phyloP scores from a whole-genome alignment of 2,113 vertebrate species.

The Patagioenas fasciata region DNA sequence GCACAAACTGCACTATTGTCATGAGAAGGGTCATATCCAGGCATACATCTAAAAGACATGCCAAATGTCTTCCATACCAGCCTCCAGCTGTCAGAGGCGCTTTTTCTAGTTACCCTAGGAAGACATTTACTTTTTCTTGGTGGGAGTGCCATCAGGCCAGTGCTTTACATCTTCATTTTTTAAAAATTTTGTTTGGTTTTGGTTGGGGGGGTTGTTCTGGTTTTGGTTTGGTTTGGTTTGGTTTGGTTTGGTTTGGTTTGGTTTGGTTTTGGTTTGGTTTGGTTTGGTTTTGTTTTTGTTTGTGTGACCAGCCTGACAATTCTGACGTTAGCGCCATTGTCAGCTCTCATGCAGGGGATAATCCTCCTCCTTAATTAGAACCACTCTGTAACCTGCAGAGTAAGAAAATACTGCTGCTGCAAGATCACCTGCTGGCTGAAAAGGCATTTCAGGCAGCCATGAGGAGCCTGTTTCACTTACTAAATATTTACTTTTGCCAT shows the following conservation, averaged over 20 bases:
- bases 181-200: no score
- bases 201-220: no score
- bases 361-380: conserved; percentile 32
- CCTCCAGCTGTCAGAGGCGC: neutral
- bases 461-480: neutral
- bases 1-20: neutral
- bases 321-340: neutral
- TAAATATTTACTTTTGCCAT: neutral
- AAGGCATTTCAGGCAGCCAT: conserved; percentile 3
- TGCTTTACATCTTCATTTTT: neutral
- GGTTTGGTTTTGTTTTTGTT: neutral
- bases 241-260: no score
- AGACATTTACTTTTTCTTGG: neutral
- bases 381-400: neutral
- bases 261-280: neutral
- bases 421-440: conserved; percentile 20
- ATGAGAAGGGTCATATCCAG: neutral
- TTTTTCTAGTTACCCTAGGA: neutral
- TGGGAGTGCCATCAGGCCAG: neutral
- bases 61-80: neutral
- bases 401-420: neutral
- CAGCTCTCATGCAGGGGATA: conserved; percentile 12
- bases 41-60: neutral
- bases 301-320: neutral
- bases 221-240: no score